Evolutionary conservation across 2,888 invertebrate species (phyloP).

Genomic region (Uloborus plumipes): DNA sequence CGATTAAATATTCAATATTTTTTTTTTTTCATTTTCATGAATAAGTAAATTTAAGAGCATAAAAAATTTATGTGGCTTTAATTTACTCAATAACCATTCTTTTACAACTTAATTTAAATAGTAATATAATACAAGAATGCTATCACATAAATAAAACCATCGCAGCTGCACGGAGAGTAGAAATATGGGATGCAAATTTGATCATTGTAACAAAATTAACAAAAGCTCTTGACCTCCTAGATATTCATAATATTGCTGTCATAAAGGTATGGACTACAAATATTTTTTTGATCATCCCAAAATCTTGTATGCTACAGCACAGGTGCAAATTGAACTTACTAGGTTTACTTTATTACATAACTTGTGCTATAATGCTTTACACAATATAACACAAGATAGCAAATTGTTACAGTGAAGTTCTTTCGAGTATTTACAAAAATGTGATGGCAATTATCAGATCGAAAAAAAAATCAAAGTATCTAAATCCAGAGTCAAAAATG

Average conservation of each 20-base stretch:
- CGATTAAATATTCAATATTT: no score
- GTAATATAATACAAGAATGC: slow-evolving; percentile 53
- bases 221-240: slow-evolving; percentile 17
- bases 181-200: slow-evolving; percentile 22
- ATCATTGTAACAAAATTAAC: slow-evolving; percentile 22
- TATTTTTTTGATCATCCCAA: slow-evolving; percentile 14
- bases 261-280: slow-evolving; percentile 33
- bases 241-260: slow-evolving; percentile 39
- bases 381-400: slow-evolving; percentile 42
- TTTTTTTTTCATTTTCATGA: no score
- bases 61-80: not conserved
- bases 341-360: slow-evolving; percentile 33
- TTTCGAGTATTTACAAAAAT: slow-evolving; percentile 51
- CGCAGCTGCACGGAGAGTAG: slow-evolving; percentile 51
- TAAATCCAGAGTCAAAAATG: slow-evolving; percentile 48
- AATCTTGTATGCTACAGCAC: slow-evolving; percentile 39
- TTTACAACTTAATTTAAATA: slow-evolving; percentile 59
- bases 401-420: slow-evolving; percentile 38
- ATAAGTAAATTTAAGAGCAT: no score
- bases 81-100: slow-evolving; percentile 54
- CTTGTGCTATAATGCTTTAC: slow-evolving; percentile 21
- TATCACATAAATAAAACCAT: slow-evolving; percentile 53
- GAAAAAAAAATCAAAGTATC: slow-evolving; percentile 49
- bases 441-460: slow-evolving; percentile 35
- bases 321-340: slow-evolving; percentile 45